These are phyloP conservation scores for Pollenia angustigena DNA, from an alignment of 2,888 invertebrate species.

Conservation along the genomic window DNA sequence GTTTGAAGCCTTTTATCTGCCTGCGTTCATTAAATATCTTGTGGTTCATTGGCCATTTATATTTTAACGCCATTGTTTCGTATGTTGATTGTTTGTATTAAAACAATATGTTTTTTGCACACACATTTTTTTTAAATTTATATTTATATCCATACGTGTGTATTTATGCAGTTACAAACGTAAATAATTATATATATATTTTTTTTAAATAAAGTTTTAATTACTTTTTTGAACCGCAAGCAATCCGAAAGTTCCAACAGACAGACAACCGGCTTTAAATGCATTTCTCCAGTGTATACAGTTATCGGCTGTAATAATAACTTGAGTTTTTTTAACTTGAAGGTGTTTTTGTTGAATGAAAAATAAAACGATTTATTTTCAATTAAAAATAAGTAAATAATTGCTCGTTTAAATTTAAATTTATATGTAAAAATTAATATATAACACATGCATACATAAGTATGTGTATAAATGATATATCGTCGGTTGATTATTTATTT, in stretches of 20 bases:
- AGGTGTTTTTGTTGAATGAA: no score
- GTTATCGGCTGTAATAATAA: slow-evolving; percentile 45
- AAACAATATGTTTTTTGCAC: slow-evolving; percentile 18
- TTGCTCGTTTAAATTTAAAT: background rate
- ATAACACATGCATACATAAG: background rate
- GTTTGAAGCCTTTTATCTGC: background rate
- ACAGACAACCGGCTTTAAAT: background rate
- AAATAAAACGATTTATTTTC: slow-evolving; percentile 30
- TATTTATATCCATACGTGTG: background rate
- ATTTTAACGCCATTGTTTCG: slow-evolving; percentile 22
- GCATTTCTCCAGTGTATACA: background rate
- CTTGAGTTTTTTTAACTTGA: slow-evolving; percentile 39
- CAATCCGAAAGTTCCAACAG: no score
- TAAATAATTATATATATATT: no score
- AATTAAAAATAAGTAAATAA: slow-evolving; percentile 40
- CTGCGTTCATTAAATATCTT: slow-evolving; percentile 39
- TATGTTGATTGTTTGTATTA: slow-evolving; percentile 7
- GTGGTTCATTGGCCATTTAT: slow-evolving; percentile 51
- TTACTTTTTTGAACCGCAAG: slow-evolving; percentile 38
- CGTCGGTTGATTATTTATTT: no score
- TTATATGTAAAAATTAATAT: background rate
- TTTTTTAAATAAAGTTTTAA: slow-evolving; percentile 32
- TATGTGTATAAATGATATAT: no score
- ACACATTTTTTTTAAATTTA: background rate
- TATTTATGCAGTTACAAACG: no score